Percentiles rank a stretch among this genome's conserved stretches.
phyloP scores from a whole-genome alignment of 2,113 vertebrate genomes.

The Corapipo altera region DNA sequence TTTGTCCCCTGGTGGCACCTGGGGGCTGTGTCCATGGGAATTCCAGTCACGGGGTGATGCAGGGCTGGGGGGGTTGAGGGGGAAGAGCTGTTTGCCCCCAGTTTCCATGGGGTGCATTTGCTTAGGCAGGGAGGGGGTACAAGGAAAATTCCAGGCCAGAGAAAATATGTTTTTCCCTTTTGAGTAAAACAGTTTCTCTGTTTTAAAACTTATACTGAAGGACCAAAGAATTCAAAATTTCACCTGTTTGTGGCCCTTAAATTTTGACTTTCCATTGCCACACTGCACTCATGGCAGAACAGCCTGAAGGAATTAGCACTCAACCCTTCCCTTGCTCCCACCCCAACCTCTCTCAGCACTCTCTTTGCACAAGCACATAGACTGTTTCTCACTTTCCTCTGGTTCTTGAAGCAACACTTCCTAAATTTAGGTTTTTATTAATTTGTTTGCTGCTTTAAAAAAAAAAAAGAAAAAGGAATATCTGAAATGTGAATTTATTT shows the following conservation, averaged over 20 bases:
- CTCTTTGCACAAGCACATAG: conserved; percentile 22
- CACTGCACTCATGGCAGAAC: not conserved
- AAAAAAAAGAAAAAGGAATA: not conserved
- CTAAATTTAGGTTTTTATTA: conserved; percentile 42
- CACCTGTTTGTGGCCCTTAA: not conserved
- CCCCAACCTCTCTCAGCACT: not conserved
- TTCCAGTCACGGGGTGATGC: not conserved
- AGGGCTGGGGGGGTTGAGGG: not conserved
- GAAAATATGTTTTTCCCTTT: conserved; percentile 19
- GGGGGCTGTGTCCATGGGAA: not conserved
- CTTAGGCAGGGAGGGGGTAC: not conserved
- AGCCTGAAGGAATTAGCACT: conserved; percentile 27
- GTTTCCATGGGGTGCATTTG: not conserved
- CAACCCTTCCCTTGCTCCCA: not conserved
- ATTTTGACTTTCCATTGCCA: not conserved
- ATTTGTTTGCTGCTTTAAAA: conserved; percentile 49
- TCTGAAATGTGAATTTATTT: conserved; percentile 63
- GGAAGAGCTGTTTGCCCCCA: not conserved
- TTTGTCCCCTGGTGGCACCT: not conserved
- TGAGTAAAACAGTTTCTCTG: conserved; percentile 38
- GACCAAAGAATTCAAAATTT: conserved; percentile 64
- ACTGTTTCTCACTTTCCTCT: conserved; percentile 30
- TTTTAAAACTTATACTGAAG: conserved; percentile 48
- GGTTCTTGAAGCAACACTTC: conserved; percentile 48
- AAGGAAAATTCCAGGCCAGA: conserved; percentile 19